Conservation (phyloP, 2,113 vertebrate genomes). For the Catagonus wagneri region DNA sequence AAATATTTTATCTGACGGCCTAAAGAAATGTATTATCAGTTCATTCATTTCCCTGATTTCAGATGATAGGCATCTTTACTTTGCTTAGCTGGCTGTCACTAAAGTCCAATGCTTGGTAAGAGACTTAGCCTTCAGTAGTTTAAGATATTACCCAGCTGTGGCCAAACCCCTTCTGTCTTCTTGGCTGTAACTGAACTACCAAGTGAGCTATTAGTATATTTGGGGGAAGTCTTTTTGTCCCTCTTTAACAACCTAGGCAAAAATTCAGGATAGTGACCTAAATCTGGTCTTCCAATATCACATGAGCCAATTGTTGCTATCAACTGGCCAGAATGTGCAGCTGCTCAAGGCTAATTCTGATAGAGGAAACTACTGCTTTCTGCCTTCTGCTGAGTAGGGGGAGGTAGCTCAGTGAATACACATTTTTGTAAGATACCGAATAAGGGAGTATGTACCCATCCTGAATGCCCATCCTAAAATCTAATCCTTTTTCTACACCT, state of each 20-base stretch:
- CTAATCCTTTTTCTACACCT: background rate
- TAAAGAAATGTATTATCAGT: background rate
- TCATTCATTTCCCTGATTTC: background rate
- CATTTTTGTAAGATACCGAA: background rate
- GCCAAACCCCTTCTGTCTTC: background rate
- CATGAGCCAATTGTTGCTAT: background rate
- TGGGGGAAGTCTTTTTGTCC: background rate
- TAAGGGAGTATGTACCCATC: background rate
- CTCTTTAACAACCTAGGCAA: background rate
- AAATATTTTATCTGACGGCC: background rate
- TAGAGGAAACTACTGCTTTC: background rate
- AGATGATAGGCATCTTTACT: background rate
- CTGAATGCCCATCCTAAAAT: background rate
- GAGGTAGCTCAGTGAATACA: background rate
- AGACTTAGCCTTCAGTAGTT: background rate
- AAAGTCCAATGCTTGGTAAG: background rate
- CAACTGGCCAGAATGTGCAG: background rate
- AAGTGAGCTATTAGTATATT: background rate
- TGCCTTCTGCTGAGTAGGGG: background rate
- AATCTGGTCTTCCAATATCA: background rate
- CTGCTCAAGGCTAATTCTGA: background rate
- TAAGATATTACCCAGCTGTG: background rate
- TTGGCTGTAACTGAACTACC: background rate
- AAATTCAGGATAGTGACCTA: background rate
- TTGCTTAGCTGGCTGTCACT: background rate